Conservation (phyloP, 2,113 vertebrate genomes). For the Oryzias celebensis region DNA sequence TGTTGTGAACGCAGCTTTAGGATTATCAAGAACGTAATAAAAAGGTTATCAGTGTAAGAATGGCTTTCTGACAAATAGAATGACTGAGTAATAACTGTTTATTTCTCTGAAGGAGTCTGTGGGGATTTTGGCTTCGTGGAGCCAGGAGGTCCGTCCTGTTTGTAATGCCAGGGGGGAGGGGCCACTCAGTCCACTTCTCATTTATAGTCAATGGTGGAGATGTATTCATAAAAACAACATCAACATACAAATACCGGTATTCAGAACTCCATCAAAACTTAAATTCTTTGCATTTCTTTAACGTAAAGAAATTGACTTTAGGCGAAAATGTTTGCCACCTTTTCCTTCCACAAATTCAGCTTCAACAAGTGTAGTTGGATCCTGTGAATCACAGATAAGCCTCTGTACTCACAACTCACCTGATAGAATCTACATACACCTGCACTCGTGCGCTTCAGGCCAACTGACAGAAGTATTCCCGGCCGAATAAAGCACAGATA, state of each 20-base stretch:
- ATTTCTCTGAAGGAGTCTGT: too few species aligned
- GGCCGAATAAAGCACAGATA: conserved; percentile 26
- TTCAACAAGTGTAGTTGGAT: conserved; percentile 66
- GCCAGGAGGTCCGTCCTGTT: too few species aligned
- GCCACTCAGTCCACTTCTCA: too few species aligned
- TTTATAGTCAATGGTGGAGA: too few species aligned
- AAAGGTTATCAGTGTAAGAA: too few species aligned
- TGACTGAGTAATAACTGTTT: too few species aligned
- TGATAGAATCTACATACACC: conserved; percentile 67
- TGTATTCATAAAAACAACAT: background rate
- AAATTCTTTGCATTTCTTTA: background rate
- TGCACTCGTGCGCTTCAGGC: conserved; percentile 44
- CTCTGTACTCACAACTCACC: conserved; percentile 8
- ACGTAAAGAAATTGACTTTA: conserved; percentile 31
- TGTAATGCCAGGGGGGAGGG: too few species aligned
- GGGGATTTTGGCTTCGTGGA: too few species aligned
- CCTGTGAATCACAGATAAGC: conserved; percentile 70
- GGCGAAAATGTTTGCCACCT: conserved; percentile 16
- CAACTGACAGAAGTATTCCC: conserved; percentile 64
- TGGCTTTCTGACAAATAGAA: too few species aligned
- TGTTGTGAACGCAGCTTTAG: too few species aligned
- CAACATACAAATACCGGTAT: background rate
- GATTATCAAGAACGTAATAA: too few species aligned
- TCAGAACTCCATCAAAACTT: background rate
- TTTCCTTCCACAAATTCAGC: conserved; percentile 8